Evolutionary conservation across 2,888 invertebrate species (phyloP).

Genomic region (Philereme transversata): DNA sequence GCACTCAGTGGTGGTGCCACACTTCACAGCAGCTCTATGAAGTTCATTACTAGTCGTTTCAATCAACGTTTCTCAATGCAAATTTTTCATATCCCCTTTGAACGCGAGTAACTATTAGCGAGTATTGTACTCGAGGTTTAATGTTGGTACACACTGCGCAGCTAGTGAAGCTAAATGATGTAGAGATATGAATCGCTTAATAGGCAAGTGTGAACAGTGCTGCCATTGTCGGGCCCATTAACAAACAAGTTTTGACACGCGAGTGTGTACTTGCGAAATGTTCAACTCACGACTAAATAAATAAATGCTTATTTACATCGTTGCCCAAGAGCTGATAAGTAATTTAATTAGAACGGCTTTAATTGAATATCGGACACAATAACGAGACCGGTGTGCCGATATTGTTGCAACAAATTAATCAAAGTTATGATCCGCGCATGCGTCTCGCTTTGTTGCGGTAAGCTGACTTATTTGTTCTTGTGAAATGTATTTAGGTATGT

Average conservation of each 20-base stretch:
- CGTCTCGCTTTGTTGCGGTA: slow-evolving; percentile 50
- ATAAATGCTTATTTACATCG: slow-evolving; percentile 71
- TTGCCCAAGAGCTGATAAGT: slow-evolving; percentile 70
- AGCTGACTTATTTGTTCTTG: slow-evolving; percentile 50
- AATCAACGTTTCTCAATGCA: slow-evolving; percentile 29
- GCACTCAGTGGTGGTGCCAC: background rate
- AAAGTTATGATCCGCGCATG: slow-evolving; percentile 60
- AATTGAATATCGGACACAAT: slow-evolving; percentile 71
- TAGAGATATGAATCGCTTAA: slow-evolving; percentile 75
- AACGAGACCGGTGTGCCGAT: slow-evolving; percentile 46
- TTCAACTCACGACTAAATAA: slow-evolving; percentile 72
- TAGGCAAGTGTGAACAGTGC: slow-evolving; percentile 75
- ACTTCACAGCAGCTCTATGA: background rate
- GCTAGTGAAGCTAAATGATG: slow-evolving; percentile 68
- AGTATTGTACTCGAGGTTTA: slow-evolving; percentile 52
- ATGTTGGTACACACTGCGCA: slow-evolving; percentile 45
- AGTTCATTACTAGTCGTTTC: slow-evolving; percentile 23
- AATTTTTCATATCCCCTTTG: slow-evolving; percentile 53
- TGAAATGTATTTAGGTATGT: slow-evolving; percentile 46
- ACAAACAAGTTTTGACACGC: slow-evolving; percentile 79
- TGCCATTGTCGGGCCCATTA: slow-evolving; percentile 71
- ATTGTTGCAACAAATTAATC: slow-evolving; percentile 66
- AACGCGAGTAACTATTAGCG: slow-evolving; percentile 49
- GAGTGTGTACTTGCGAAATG: slow-evolving; percentile 70
- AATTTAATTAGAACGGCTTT: slow-evolving; percentile 73